Conservation (phyloP, 2,797 vertebrate species). For the Jordanella pulchra region DNA sequence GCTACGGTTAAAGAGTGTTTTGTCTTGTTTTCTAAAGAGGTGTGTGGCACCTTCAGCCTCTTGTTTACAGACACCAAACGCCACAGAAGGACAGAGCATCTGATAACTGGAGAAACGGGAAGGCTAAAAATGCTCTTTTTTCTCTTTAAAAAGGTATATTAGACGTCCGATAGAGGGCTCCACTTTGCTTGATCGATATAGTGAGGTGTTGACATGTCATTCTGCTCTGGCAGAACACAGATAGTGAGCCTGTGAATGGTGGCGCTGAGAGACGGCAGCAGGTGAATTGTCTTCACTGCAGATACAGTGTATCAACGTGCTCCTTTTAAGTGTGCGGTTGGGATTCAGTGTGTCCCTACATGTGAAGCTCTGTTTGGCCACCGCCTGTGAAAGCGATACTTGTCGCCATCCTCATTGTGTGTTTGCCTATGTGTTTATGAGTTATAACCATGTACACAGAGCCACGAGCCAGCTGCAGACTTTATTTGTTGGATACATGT, state of each 20-base stretch:
- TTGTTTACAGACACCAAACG: conserved; percentile 72
- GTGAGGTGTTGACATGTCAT: conserved; percentile 82
- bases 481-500: conserved; percentile 75
- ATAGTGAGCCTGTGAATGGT: conserved; percentile 72
- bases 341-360: conserved; percentile 61
- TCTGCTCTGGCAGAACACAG: conserved; percentile 70
- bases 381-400: conserved; percentile 68
- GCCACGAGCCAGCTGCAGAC: conserved; percentile 77
- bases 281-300: conserved; percentile 83
- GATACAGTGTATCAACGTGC: conserved; percentile 82
- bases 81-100: conserved; percentile 43
- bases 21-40: conserved; percentile 71
- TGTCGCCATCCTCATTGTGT: conserved; percentile 66
- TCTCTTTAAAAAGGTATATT: conserved; percentile 24
- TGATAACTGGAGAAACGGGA: conserved; percentile 14
- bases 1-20: conserved; percentile 77
- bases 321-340: conserved; percentile 70
- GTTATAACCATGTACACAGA: conserved; percentile 71
- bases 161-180: conserved; percentile 68
- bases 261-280: conserved; percentile 88
- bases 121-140: conserved; percentile 21
- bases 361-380: conserved; percentile 66
- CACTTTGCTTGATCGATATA: conserved; percentile 76
- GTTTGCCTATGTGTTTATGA: conserved; percentile 62
- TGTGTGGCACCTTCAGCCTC: conserved; percentile 67